These are phyloP conservation scores for Nanorana parkeri DNA, from an alignment of 2,113 vertebrate species.

Conservation along the genomic window DNA sequence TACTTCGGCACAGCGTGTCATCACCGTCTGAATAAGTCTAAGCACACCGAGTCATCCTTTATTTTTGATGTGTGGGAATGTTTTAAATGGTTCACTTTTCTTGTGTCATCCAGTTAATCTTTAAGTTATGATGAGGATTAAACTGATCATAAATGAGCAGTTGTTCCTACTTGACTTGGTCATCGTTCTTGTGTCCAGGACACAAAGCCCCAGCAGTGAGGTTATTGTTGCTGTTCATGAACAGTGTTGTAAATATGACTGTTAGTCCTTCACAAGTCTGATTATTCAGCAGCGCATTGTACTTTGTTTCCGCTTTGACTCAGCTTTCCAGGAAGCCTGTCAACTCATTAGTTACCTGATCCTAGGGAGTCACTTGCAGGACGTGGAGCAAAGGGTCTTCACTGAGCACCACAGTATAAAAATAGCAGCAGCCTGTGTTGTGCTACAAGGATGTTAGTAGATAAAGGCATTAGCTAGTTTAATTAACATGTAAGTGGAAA, in stretches of 20 bases:
- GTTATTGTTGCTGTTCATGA: neutral
- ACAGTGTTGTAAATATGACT: neutral
- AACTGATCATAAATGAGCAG: neutral
- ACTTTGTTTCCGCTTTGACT: neutral
- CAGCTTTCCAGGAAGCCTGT: neutral
- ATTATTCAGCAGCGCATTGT: neutral
- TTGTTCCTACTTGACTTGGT: neutral
- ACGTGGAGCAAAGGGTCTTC: neutral
- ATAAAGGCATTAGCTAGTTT: too few relatives aligned
- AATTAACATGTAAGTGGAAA: too few relatives aligned
- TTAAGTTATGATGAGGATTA: neutral
- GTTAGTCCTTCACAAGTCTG: neutral
- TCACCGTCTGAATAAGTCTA: too few relatives aligned
- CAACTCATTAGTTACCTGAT: neutral
- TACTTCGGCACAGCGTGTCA: too few relatives aligned
- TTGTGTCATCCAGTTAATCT: neutral
- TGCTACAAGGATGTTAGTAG: too few relatives aligned
- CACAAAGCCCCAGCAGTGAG: neutral
- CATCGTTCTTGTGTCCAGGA: neutral
- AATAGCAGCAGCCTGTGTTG: neutral
- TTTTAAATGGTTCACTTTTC: too few relatives aligned
- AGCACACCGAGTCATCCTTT: too few relatives aligned
- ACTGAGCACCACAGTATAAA: neutral
- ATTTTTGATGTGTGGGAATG: too few relatives aligned
- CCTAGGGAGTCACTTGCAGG: neutral